Evolutionary conservation across 2,797 vertebrate species (phyloP), one percentile per base, ranked within the genome.

Genomic region (Garrulus glandarius): DNA sequence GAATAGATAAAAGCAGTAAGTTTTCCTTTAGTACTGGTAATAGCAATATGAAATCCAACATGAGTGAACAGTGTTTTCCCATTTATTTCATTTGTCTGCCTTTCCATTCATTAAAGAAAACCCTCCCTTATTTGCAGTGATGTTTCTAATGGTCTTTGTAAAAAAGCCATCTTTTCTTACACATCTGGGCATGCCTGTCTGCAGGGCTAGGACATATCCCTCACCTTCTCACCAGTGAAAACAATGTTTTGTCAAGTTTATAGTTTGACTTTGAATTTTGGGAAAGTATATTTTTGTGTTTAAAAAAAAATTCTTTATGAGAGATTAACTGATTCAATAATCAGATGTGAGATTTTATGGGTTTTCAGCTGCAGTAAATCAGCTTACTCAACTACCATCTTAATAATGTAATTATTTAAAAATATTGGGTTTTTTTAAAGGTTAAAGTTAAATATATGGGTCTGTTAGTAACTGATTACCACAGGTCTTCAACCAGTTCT

Each of bases 51-150:
- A 67, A 59, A 50, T 30, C 16, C 15, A 27, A 47, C 5, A 39
- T 0, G 0, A 27, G 39, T 34, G 7, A 78, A 24, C 4, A 41
- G 3, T n/a, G 1, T 5, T 74, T 79, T 63, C 56, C 13, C n/a
- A 52, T 18, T 75, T 72, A 61, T 11, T 46, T 5, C 1, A n/a
- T 72, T 76, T 24, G 15, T 76, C 50, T 63, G 6, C 26, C 8
- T 85, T 94, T 77, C n/a, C 5, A 18, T 53, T 85, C 3, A 19
- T 65, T 65, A 56, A 84, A 63, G 20, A 32, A 93, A 94, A 55
- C 0, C 5, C 17, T 78, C 13, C 29, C 32, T 64, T 41, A 3
- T 81, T 78, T 70, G 4, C 5, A 49, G 9, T 13, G 26, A 21
- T 70, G 24, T 84, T 77, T n/a, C 9, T 44, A 55, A 47, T 7